These are phyloP conservation scores for Cybosia mesomella DNA, from an alignment of 2,888 invertebrate species.

Conservation along the genomic window DNA sequence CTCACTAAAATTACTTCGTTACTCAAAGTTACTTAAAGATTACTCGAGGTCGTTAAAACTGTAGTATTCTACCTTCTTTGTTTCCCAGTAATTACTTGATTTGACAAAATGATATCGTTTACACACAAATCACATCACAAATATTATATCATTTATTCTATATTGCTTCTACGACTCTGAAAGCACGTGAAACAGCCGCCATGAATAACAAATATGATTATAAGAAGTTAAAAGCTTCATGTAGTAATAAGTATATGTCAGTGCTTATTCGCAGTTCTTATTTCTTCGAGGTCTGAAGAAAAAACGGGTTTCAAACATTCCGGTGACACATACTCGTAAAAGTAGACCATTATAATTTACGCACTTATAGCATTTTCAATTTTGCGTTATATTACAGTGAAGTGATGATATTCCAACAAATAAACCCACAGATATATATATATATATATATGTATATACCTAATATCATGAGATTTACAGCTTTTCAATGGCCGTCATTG, in stretches of 20 bases:
- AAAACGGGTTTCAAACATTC: not conserved
- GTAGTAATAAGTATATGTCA: no score
- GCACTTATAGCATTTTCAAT: not conserved
- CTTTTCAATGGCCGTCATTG: constrained; percentile 17
- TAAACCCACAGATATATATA: not conserved
- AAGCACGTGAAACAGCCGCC: not conserved
- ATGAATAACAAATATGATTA: not conserved
- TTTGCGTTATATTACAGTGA: not conserved
- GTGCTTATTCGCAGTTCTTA: no score
- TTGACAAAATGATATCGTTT: not conserved
- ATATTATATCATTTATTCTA: no score
- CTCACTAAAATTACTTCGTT: no score
- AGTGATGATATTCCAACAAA: not conserved
- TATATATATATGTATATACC: no score
- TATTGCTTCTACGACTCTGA: not conserved
- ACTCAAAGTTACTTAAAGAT: no score
- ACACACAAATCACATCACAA: no score
- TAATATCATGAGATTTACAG: not conserved
- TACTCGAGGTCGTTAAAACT: no score
- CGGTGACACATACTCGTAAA: not conserved
- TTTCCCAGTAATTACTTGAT: not conserved
- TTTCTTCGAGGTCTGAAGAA: no score
- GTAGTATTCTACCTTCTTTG: not conserved
- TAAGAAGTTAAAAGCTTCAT: no score
- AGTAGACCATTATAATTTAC: not conserved